phyloP scores from a whole-genome alignment of 2,113 vertebrate genomes.

The Serinus canaria region DNA sequence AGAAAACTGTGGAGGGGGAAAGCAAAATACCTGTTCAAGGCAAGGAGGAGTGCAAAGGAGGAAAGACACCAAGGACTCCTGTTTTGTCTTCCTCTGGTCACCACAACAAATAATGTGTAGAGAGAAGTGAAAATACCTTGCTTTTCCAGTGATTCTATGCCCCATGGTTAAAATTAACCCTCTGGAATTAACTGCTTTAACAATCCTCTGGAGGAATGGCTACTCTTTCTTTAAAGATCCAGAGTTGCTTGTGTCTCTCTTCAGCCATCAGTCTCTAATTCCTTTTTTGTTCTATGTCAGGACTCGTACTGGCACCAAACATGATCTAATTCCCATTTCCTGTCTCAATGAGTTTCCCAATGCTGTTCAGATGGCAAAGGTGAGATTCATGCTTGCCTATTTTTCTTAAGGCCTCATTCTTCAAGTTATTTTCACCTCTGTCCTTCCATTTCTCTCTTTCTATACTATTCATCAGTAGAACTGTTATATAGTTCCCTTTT shows the following conservation, averaged over 20 bases:
- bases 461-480: neutral
- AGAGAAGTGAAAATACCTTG: neutral
- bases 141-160: neutral
- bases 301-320: conserved; percentile 83
- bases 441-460: neutral
- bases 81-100: neutral
- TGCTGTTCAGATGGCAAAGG: conserved; percentile 87
- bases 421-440: neutral
- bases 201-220: neutral
- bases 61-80: neutral
- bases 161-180: neutral
- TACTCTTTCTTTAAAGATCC: neutral
- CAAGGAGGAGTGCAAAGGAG: neutral
- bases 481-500: neutral
- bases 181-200: neutral
- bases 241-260: neutral
- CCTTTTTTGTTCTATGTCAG: conserved; percentile 64
- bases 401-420: neutral
- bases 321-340: conserved; percentile 80
- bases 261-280: neutral
- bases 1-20: fast-evolving
- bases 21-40: neutral
- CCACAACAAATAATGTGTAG: neutral
- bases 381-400: conserved; percentile 34
- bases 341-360: conserved; percentile 82